These are phyloP conservation scores for Poeciliopsis turrubarensis DNA, from an alignment of 2,113 vertebrate genomes.

Conservation along the genomic window DNA sequence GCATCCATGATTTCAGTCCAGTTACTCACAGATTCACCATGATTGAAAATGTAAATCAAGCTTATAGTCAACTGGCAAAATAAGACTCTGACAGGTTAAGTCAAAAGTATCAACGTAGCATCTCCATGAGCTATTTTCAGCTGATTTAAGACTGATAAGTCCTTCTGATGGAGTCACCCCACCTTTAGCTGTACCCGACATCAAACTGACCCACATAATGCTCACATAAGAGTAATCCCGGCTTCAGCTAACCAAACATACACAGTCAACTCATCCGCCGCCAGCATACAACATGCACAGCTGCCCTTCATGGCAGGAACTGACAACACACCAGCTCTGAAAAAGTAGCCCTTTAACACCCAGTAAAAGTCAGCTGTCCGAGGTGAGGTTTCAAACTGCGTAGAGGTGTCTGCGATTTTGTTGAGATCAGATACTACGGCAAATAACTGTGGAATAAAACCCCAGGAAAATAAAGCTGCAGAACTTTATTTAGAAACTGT, in stretches of 20 bases:
- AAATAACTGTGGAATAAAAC: no score
- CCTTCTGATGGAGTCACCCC: conserved; percentile 45
- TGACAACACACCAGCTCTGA: neutral
- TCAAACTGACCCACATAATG: conserved; percentile 59
- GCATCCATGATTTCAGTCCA: no score
- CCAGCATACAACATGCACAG: neutral
- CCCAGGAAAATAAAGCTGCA: no score
- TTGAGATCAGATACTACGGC: neutral
- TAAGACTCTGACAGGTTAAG: no score
- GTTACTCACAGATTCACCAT: neutral
- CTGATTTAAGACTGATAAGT: neutral
- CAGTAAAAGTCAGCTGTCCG: conserved; percentile 1
- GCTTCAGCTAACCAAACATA: conserved; percentile 6
- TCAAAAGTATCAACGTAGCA: no score
- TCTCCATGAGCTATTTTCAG: neutral
- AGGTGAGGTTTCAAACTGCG: neutral
- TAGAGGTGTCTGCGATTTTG: conserved; percentile 12
- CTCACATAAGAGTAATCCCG: conserved; percentile 36
- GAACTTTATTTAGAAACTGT: no score
- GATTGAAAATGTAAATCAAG: no score
- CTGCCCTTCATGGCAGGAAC: conserved; percentile 1
- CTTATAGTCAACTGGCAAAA: no score
- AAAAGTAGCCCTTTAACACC: neutral
- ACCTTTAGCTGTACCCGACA: conserved; percentile 52
- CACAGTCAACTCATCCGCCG: neutral